Evolutionary conservation across 2,113 vertebrate genomes (phyloP).

Genomic region (Pelobates fuscus): DNA sequence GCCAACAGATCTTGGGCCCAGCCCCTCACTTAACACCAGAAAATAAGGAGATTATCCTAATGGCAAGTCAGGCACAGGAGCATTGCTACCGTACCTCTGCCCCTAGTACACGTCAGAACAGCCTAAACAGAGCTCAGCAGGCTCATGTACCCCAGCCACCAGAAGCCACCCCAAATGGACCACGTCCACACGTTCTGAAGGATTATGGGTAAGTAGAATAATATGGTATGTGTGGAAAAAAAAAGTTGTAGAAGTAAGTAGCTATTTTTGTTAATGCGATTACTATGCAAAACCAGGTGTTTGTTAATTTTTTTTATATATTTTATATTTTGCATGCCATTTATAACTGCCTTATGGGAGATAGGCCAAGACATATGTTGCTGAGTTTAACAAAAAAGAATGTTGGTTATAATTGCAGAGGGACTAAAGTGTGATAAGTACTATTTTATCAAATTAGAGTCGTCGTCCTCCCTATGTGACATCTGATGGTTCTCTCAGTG

Average conservation of each 20-base stretch:
- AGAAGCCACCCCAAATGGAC: conserved; percentile 82
- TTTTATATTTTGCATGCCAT: too few relatives aligned
- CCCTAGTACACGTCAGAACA: conserved; percentile 75
- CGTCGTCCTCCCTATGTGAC: too few relatives aligned
- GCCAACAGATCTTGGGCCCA: conserved; percentile 68
- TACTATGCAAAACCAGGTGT: too few relatives aligned
- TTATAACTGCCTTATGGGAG: too few relatives aligned
- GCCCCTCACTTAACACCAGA: conserved; percentile 68
- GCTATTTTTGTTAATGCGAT: too few relatives aligned
- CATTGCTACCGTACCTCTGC: conserved; percentile 68
- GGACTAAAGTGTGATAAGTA: too few relatives aligned
- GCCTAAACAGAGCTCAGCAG: conserved; percentile 76
- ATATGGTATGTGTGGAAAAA: neutral
- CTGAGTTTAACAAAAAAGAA: too few relatives aligned
- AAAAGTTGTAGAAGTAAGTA: too few relatives aligned
- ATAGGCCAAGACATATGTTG: too few relatives aligned
- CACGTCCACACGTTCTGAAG: conserved; percentile 78
- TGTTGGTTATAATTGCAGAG: too few relatives aligned
- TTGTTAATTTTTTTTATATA: neutral
- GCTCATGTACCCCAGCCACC: conserved; percentile 67
- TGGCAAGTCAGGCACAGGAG: conserved; percentile 74
- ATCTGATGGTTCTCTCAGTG: too few relatives aligned
- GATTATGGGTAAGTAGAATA: conserved; percentile 75
- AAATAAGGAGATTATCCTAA: conserved; percentile 71
- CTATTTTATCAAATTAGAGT: too few relatives aligned